Conservation (phyloP, 2,113 vertebrate genomes). For the Catharus minimus region DNA sequence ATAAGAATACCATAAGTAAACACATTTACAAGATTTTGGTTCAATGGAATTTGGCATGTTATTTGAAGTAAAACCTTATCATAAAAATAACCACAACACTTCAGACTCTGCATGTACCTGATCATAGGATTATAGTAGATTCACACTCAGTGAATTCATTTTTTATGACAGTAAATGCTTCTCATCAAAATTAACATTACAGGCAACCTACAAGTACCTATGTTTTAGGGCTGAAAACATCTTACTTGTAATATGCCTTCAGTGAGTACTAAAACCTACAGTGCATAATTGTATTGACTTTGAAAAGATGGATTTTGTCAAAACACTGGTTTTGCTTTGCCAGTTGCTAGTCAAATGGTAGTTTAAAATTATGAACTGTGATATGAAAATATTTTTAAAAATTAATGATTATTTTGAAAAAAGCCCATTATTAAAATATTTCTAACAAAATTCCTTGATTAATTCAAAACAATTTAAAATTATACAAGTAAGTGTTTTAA, state of each 20-base stretch:
- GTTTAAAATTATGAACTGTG: neutral
- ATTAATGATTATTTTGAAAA: neutral
- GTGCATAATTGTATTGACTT: neutral
- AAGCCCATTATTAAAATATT: neutral
- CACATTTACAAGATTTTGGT: neutral
- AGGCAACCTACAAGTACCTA: neutral
- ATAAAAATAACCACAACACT: neutral
- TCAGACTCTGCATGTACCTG: neutral
- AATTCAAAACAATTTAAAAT: neutral
- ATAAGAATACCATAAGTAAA: neutral
- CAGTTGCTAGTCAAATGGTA: neutral
- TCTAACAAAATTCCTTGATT: neutral
- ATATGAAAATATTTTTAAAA: neutral
- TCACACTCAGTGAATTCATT: neutral
- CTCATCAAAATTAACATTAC: neutral
- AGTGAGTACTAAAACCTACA: neutral
- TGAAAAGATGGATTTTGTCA: neutral
- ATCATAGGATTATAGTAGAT: neutral
- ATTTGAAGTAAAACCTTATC: neutral
- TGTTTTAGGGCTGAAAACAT: neutral
- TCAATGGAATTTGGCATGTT: rapidly evolving
- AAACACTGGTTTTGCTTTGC: neutral
- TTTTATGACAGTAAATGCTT: neutral
- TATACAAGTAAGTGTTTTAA: neutral
- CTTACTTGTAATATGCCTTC: neutral